phyloP scores from a whole-genome alignment of 2,797 vertebrate genomes.

The Mormyrops attenuatus region DNA sequence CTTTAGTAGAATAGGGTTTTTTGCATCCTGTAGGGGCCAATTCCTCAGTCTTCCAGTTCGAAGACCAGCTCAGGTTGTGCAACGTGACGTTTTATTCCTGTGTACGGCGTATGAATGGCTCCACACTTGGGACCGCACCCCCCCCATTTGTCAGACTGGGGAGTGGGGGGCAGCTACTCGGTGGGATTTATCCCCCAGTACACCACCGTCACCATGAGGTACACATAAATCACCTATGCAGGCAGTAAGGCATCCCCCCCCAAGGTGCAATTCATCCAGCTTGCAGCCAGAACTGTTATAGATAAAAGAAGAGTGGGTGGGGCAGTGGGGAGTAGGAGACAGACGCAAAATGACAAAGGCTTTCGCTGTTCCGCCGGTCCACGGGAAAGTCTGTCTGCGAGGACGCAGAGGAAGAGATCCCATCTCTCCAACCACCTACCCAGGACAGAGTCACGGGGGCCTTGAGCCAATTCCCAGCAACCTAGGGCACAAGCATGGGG shows the following conservation, averaged over 20 bases:
- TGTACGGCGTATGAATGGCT: background rate
- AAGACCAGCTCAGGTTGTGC: background rate
- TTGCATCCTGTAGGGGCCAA: background rate
- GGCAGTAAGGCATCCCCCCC: background rate
- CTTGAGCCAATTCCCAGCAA: background rate
- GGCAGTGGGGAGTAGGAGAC: background rate
- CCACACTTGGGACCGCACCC: background rate
- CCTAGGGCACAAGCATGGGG: background rate
- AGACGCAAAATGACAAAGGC: background rate
- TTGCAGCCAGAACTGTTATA: background rate
- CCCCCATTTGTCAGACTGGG: slow-evolving; percentile 16
- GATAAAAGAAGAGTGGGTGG: background rate
- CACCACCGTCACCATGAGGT: slow-evolving; percentile 34
- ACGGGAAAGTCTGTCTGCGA: background rate
- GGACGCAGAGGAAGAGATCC: background rate
- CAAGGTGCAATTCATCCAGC: background rate
- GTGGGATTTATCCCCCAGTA: slow-evolving; percentile 35
- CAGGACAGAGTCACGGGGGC: background rate
- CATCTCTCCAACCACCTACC: background rate
- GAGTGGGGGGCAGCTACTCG: slow-evolving; percentile 27
- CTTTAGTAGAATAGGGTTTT: background rate
- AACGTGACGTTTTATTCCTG: background rate
- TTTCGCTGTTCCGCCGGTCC: background rate
- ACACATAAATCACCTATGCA: slow-evolving; percentile 34
- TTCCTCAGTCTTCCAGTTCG: background rate